These are phyloP conservation scores for Spondyliosoma cantharus DNA, from an alignment of 2,797 vertebrate genomes.

Conservation along the genomic window DNA sequence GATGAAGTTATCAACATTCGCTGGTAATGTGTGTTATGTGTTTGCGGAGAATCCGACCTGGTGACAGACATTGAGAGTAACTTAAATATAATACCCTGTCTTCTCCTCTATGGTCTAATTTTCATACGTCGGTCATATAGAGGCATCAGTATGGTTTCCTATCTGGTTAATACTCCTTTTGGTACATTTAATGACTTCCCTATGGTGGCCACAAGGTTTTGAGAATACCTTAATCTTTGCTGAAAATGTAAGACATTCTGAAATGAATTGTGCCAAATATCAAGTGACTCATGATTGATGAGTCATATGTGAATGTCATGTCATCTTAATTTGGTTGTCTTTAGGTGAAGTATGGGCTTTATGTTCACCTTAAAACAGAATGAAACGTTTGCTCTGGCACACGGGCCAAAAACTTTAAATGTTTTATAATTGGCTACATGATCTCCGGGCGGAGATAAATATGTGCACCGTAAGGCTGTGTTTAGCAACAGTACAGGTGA, in stretches of 20 bases:
- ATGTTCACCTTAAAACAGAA: neutral
- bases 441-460: neutral
- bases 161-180: no score
- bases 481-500: neutral
- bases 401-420: no score
- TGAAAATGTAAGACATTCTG: neutral
- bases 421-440: neutral
- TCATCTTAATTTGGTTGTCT: neutral
- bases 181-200: neutral
- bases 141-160: no score
- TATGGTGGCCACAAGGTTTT: neutral
- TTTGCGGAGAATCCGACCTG: no score
- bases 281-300: neutral
- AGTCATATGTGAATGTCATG: no score
- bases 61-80: no score
- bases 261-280: neutral
- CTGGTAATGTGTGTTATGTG: no score
- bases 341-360: neutral
- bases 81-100: no score
- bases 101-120: no score
- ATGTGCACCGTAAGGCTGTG: neutral
- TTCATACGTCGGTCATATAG: no score
- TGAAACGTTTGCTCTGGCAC: neutral
- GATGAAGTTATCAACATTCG: no score
- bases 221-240: no score